Percentiles rank a stretch among this genome's conserved stretches.
These are phyloP conservation scores for Manis crassicaudata DNA, from an alignment of 2,797 vertebrate genomes.

Conservation along the genomic window DNA sequence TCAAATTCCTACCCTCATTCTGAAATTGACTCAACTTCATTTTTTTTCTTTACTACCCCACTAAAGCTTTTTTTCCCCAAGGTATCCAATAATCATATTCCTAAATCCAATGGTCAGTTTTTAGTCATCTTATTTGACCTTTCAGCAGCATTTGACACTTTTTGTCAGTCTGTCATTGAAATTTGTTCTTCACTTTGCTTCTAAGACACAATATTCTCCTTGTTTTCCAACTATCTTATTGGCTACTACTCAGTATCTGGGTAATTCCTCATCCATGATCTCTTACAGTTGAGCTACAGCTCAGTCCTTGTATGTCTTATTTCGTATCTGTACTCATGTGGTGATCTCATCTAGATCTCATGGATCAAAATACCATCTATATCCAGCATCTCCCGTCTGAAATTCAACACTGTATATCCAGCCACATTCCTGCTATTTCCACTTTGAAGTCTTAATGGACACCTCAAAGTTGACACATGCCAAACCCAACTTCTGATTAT, in stretches of 20 bases:
- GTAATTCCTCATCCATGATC: background rate
- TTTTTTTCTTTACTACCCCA: background rate
- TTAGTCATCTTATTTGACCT: background rate
- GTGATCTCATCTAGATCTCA: background rate
- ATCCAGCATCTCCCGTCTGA: background rate
- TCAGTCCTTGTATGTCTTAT: background rate
- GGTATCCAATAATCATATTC: background rate
- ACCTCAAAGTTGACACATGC: background rate
- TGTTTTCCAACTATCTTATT: slow-evolving; percentile 1
- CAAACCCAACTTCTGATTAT: background rate
- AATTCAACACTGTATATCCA: background rate
- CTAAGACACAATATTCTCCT: background rate
- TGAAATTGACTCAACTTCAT: slow-evolving; percentile 23
- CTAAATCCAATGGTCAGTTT: background rate
- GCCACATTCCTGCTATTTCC: background rate
- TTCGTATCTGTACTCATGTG: background rate
- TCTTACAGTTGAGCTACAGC: background rate
- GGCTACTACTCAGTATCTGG: background rate
- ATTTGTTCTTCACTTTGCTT: slow-evolving; percentile 6
- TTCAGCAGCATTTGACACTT: background rate
- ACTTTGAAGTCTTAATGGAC: background rate
- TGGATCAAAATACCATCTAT: background rate
- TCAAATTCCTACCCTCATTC: background rate
- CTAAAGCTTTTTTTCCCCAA: background rate
- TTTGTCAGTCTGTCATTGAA: background rate